These are phyloP conservation scores for Adrianichthys oophorus DNA, from an alignment of 2,797 vertebrate genomes.

Conservation along the genomic window DNA sequence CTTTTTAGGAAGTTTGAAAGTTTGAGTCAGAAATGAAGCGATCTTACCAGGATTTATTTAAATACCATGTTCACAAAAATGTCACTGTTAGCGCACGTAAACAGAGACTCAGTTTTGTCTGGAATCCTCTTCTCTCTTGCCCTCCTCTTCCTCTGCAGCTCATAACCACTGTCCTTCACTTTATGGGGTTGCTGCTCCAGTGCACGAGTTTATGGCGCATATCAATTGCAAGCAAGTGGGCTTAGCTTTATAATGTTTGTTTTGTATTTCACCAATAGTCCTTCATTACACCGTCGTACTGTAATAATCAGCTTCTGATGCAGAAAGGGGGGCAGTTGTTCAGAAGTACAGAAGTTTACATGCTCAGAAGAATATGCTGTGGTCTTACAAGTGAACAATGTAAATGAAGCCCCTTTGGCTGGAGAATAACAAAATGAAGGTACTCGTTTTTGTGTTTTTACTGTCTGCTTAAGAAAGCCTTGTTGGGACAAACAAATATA, in stretches of 20 bases:
- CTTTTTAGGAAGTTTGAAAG: too few relatives aligned
- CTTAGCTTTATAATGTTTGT: constrained; percentile 43
- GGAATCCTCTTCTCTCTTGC: constrained; percentile 1
- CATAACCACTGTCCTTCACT: constrained; percentile 55
- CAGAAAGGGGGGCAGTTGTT: too few relatives aligned
- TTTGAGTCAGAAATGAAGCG: too few relatives aligned
- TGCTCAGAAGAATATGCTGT: neutral
- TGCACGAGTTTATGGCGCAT: constrained; percentile 49
- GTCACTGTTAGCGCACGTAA: neutral
- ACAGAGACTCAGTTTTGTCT: constrained; percentile 9
- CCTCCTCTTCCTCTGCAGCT: neutral
- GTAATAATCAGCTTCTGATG: too few relatives aligned
- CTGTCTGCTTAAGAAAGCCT: neutral
- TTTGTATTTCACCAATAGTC: constrained; percentile 30
- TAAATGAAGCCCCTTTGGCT: neutral
- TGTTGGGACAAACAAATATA: neutral
- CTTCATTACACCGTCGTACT: too few relatives aligned
- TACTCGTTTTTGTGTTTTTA: neutral
- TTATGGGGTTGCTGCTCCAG: constrained; percentile 47
- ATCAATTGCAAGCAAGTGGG: constrained; percentile 35
- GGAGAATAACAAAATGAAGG: neutral
- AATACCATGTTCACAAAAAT: too few relatives aligned
- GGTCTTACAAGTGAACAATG: neutral
- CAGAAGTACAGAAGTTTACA: neutral
- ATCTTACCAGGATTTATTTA: too few relatives aligned